Conservation (phyloP, 1,140 invertebrate species). For the Drosophila setifemur region DNA sequence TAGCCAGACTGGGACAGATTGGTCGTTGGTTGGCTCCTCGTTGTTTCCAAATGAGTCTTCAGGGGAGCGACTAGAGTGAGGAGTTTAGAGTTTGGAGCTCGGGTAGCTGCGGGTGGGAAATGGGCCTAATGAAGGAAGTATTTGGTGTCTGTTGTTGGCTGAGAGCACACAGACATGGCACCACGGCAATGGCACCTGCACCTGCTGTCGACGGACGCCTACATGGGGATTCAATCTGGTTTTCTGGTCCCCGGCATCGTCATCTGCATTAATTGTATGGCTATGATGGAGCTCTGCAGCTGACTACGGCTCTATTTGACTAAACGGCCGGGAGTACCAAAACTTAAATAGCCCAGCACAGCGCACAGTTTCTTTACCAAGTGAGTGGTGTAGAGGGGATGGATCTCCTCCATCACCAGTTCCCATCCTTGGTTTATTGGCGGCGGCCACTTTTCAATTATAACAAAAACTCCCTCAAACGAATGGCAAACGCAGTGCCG, state of each 20-base stretch:
- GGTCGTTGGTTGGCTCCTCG: constrained; percentile 7
- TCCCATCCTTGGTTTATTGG: constrained; percentile 2
- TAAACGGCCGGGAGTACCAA: constrained; percentile 33
- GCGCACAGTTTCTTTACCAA: constrained; percentile 9
- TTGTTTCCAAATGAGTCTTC: too few species aligned
- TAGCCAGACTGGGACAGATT: constrained; percentile 7
- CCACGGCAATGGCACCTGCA: constrained; percentile 20
- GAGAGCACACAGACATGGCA: constrained; percentile 17
- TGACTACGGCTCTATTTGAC: constrained; percentile 54
- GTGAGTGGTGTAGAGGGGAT: background rate
- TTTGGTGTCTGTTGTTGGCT: constrained; percentile 27
- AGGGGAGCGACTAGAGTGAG: constrained; percentile 16
- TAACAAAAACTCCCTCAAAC: constrained; percentile 54
- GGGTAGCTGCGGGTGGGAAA: background rate
- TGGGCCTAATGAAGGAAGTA: constrained; percentile 53
- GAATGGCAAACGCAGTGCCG: constrained; percentile 47
- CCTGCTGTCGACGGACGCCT: constrained; percentile 29
- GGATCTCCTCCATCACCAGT: background rate
- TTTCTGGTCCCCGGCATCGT: constrained; percentile 36
- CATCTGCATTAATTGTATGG: constrained; percentile 69
- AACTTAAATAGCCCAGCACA: constrained; percentile 65
- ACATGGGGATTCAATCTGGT: constrained; percentile 36
- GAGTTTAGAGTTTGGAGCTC: too few species aligned
- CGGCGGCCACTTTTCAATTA: constrained; percentile 67
- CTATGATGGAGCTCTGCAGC: background rate